These are phyloP conservation scores for Tachuris rubrigastra DNA, from an alignment of 2,113 vertebrate genomes.

Conservation along the genomic window DNA sequence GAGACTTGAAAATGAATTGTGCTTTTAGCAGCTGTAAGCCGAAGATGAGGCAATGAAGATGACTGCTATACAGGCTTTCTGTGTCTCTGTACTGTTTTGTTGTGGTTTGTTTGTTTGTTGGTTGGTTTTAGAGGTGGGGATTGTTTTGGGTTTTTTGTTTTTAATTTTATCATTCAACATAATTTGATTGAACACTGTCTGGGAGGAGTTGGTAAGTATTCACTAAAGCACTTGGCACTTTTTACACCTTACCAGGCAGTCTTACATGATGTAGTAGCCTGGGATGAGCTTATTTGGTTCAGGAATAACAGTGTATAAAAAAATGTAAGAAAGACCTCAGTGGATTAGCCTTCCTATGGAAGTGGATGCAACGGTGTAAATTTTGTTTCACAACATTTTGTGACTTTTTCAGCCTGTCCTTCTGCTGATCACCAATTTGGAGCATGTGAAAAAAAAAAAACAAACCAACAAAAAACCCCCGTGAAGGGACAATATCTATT, in stretches of 20 bases:
- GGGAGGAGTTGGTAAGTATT: neutral
- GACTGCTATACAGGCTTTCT: neutral
- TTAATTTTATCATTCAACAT: neutral
- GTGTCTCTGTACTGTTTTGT: neutral
- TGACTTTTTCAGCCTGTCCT: neutral
- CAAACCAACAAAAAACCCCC: neutral
- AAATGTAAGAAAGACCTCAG: neutral
- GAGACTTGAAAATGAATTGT: neutral
- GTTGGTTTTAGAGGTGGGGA: too few relatives aligned
- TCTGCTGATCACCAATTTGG: neutral
- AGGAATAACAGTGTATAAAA: neutral
- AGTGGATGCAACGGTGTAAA: neutral
- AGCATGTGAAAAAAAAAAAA: neutral
- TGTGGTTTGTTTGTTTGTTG: neutral
- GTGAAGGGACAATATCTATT: neutral
- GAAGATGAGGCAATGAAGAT: neutral
- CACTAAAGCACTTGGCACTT: neutral
- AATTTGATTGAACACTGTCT: neutral
- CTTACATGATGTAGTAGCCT: fast-evolving
- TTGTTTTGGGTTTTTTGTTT: neutral
- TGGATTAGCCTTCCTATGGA: neutral
- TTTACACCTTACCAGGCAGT: neutral
- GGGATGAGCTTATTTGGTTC: neutral
- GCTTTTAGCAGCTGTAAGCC: neutral
- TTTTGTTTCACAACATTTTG: neutral